These are phyloP conservation scores for Morone chrysops DNA, from an alignment of 2,113 vertebrate genomes.

Conservation along the genomic window DNA sequence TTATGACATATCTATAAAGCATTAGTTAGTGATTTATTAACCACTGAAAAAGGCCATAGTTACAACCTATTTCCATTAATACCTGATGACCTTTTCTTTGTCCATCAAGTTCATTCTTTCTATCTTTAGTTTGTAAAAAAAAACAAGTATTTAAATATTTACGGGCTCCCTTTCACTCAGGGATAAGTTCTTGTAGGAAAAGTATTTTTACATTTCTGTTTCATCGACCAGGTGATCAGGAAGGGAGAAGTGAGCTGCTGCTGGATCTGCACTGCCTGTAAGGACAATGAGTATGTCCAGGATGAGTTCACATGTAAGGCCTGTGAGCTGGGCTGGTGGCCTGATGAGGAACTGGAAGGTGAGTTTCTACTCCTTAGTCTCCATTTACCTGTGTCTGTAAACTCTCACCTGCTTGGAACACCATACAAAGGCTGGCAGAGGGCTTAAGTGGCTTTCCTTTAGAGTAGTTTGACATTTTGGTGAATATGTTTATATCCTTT, in stretches of 20 bases:
- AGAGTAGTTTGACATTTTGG: not conserved
- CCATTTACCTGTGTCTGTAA: not conserved
- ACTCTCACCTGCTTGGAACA: not conserved
- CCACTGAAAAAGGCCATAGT: too few species aligned
- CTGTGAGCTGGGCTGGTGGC: conserved; percentile 98
- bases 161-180: not conserved
- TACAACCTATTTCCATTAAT: too few species aligned
- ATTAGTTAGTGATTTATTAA: not conserved
- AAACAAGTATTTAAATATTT: not conserved
- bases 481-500: not conserved
- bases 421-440: too few species aligned
- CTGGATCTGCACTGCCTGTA: conserved; percentile 98
- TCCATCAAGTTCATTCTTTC: too few species aligned
- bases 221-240: conserved; percentile 90
- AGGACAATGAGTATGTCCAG: conserved; percentile 96
- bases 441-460: not conserved
- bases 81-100: too few species aligned
- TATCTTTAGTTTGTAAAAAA: too few species aligned
- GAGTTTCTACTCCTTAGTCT: conserved; percentile 20
- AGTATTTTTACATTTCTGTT: conserved; percentile 7
- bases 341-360: conserved; percentile 92
- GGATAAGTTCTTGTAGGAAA: not conserved
- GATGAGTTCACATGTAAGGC: conserved; percentile 98
- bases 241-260: conserved; percentile 99
- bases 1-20: not conserved